Evolutionary conservation across 2,888 invertebrate species (phyloP).

Genomic region (Hirtodrosophila cameraria): DNA sequence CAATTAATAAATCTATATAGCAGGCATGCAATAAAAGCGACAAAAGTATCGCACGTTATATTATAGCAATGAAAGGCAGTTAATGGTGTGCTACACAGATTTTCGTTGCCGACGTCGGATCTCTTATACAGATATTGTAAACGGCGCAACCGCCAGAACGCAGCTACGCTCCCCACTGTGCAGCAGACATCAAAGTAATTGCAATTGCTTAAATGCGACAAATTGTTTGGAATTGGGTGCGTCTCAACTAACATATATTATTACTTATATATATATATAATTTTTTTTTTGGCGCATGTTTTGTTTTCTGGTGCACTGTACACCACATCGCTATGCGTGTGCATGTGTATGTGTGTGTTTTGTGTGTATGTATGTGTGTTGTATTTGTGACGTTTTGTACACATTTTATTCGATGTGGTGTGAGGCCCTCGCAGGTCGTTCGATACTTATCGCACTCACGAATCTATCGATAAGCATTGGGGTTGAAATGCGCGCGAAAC

Average conservation of each 20-base stretch:
- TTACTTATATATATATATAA: constrained; percentile 10
- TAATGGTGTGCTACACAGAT: constrained; percentile 51
- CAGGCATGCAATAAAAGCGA: constrained; percentile 21
- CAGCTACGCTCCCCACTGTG: constrained; percentile 49
- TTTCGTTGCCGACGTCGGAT: constrained; percentile 62
- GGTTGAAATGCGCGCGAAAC: constrained; percentile 62
- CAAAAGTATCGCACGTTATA: constrained; percentile 22
- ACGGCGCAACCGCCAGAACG: constrained; percentile 52
- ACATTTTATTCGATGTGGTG: constrained; percentile 70
- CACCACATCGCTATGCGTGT: constrained; percentile 61
- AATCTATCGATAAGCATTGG: constrained; percentile 43
- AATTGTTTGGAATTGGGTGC: constrained; percentile 1
- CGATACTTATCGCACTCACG: constrained; percentile 51
- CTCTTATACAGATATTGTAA: constrained; percentile 54
- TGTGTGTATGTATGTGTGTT: constrained; percentile 50
- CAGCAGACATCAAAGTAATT: constrained; percentile 59
- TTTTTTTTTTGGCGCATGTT: constrained; percentile 70
- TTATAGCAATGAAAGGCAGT: constrained; percentile 63
- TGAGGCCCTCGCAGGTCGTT: constrained; percentile 58
- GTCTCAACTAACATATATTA: not conserved
- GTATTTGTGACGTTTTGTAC: constrained; percentile 64
- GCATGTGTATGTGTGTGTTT: constrained; percentile 47
- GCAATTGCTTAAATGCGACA: constrained; percentile 20
- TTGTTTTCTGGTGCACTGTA: constrained; percentile 79
- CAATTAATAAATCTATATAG: constrained; percentile 29